Evolutionary conservation across 2,888 invertebrate species (phyloP).

Genomic region (Ceriagrion tenellum): DNA sequence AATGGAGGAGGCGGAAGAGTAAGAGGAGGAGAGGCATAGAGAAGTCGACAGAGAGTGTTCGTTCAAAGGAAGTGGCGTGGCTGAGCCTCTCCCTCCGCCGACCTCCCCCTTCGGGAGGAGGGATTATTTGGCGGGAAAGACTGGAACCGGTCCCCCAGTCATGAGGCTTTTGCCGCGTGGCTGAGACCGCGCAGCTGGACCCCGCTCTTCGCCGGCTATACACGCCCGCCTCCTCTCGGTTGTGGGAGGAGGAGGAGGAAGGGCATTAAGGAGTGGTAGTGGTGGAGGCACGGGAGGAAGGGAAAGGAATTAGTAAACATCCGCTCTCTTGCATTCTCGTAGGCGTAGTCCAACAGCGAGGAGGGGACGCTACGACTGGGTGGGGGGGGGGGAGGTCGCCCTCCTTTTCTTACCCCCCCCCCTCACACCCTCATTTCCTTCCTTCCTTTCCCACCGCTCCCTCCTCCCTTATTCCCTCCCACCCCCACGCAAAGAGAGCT

Average conservation of each 20-base stretch:
- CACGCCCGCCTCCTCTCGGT: not conserved
- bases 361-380: not conserved
- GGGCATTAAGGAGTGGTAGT: not conserved
- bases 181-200: conserved; percentile 38
- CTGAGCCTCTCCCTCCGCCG: conserved; percentile 65
- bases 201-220: not conserved
- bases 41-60: not conserved
- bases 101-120: conserved; percentile 72
- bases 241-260: not conserved
- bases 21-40: conserved; percentile 4
- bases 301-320: conserved; percentile 61
- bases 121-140: conserved; percentile 66
- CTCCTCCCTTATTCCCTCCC: not conserved
- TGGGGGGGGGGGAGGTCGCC: not conserved
- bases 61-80: conserved; percentile 15
- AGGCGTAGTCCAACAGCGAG: conserved; percentile 24
- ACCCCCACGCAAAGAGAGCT: not conserved
- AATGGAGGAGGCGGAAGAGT: not conserved
- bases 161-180: conserved; percentile 7
- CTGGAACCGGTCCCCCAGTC: not conserved
- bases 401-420: not conserved
- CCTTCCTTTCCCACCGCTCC: not conserved
- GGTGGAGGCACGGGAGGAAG: not conserved
- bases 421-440: not conserved
- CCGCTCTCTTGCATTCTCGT: conserved; percentile 54